Evolutionary conservation across 1,140 invertebrate species (phyloP).

Genomic region (Pectinophora gossypiella): DNA sequence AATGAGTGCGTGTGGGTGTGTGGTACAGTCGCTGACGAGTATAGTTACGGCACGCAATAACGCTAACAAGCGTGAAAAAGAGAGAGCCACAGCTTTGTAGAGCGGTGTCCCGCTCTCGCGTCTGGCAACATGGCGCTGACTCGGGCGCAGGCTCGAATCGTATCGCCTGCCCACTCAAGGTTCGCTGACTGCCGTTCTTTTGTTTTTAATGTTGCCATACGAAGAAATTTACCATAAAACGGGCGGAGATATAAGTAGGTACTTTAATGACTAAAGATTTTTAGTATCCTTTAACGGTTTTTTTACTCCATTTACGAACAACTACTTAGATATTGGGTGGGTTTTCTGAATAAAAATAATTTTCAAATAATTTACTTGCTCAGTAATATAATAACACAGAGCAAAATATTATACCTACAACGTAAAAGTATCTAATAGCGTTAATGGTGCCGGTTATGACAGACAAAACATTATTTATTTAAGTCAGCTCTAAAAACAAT

Average conservation of each 20-base stretch:
- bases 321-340: too few species aligned
- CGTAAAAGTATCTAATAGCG: too few species aligned
- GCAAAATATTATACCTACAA: too few species aligned
- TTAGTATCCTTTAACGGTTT: too few species aligned
- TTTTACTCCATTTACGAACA: too few species aligned
- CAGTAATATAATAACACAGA: too few species aligned
- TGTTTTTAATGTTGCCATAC: constrained; percentile 72
- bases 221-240: constrained; percentile 20
- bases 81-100: constrained; percentile 38
- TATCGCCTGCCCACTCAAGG: constrained; percentile 77
- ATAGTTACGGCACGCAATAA: constrained; percentile 74
- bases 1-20: constrained; percentile 69
- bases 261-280: too few species aligned
- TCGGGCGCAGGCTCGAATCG: constrained; percentile 74
- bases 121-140: constrained; percentile 71
- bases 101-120: constrained; percentile 46
- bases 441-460: too few species aligned
- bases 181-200: constrained; percentile 77
- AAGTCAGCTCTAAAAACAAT: too few species aligned
- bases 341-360: too few species aligned
- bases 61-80: constrained; percentile 69
- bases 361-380: too few species aligned
- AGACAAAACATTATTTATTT: too few species aligned
- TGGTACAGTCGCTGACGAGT: constrained; percentile 69
- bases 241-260: not conserved